These are phyloP conservation scores for Budorcas taxicolor DNA, from an alignment of 2,113 vertebrate genomes.

Conservation along the genomic window DNA sequence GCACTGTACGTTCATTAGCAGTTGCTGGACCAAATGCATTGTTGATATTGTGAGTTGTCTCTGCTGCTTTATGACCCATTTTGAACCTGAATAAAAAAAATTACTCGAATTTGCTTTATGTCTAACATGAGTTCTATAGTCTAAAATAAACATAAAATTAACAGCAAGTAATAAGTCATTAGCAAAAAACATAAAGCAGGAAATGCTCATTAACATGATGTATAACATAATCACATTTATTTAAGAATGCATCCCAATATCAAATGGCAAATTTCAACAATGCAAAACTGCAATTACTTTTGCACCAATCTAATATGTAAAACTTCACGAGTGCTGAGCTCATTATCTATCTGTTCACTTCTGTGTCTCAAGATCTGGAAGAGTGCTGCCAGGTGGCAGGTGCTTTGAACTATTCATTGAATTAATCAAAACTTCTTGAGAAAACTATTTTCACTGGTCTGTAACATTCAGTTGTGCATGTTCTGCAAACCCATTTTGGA, in stretches of 20 bases:
- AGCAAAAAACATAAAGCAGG: background rate
- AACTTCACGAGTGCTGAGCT: background rate
- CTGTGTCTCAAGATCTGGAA: background rate
- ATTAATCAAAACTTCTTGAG: background rate
- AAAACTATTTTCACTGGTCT: background rate
- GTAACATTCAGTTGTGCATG: background rate
- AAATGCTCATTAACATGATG: background rate
- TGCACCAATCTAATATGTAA: background rate
- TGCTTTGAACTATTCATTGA: background rate
- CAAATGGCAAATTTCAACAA: background rate
- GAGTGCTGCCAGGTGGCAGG: background rate
- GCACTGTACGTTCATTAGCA: background rate
- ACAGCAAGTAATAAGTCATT: background rate
- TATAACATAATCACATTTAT: background rate
- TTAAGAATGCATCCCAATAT: background rate
- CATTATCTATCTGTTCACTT: background rate
- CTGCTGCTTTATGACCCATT: background rate
- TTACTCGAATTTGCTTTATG: background rate
- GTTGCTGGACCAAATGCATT: background rate
- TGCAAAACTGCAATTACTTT: background rate
- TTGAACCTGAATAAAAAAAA: background rate
- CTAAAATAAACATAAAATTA: background rate
- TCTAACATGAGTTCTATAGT: background rate
- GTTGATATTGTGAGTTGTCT: background rate
- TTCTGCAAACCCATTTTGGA: background rate